phyloP scores from a whole-genome alignment of 2,888 invertebrate genomes.

The Lasius platythorax region DNA sequence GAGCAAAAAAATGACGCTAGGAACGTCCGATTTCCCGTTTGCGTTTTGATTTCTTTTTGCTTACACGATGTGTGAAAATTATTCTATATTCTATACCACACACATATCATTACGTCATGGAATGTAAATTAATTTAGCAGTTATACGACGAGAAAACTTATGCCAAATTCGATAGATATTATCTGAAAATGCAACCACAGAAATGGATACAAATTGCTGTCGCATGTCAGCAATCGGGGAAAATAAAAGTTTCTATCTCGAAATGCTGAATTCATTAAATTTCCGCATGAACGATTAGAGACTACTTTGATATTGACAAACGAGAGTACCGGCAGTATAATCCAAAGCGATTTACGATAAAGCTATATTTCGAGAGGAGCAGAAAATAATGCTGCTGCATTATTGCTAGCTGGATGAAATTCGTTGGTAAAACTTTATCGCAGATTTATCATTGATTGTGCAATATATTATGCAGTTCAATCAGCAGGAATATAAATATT shows the following conservation, averaged over 20 bases:
- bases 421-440: constrained; percentile 27
- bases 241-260: constrained; percentile 35
- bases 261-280: constrained; percentile 35
- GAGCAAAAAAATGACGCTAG: not conserved
- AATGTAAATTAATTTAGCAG: not conserved
- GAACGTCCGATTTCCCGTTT: constrained; percentile 16
- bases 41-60: not conserved
- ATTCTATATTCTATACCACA: not conserved
- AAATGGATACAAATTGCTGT: constrained; percentile 28
- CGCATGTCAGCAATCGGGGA: not conserved
- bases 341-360: constrained; percentile 55
- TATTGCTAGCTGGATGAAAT: constrained; percentile 7
- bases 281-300: constrained; percentile 60
- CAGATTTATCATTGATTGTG: constrained; percentile 18
- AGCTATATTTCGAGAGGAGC: not conserved
- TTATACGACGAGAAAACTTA: not conserved
- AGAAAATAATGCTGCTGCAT: constrained; percentile 23
- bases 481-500: constrained; percentile 21
- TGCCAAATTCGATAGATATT: not conserved
- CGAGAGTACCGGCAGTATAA: constrained; percentile 59
- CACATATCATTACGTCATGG: not conserved
- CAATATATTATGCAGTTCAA: not conserved
- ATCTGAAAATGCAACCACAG: not conserved
- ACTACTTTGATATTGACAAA: constrained; percentile 55
- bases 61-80: not conserved